Evolutionary conservation across 1,140 invertebrate species (phyloP).

Genomic region (Meloidogyne chitwoodi): DNA sequence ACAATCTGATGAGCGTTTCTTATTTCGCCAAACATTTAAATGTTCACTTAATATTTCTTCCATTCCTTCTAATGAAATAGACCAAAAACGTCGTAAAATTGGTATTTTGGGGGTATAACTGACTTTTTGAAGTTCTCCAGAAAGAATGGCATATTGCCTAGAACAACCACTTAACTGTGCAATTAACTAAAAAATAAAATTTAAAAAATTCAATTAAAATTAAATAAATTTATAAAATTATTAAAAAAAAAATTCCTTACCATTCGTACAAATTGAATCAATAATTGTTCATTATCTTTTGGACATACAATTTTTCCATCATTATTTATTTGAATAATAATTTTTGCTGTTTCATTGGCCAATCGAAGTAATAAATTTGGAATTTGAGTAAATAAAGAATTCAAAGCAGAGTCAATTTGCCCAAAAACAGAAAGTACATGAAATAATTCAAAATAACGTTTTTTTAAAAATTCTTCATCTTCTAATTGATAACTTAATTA

Average conservation of each 20-base stretch:
- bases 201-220: background rate
- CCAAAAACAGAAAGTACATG: constrained; percentile 44
- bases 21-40: constrained; percentile 46
- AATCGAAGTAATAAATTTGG: constrained; percentile 22
- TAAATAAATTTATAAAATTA: background rate
- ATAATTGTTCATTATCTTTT: constrained; percentile 19
- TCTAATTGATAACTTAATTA: constrained; percentile 1
- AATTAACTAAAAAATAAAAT: constrained; percentile 1
- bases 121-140: constrained; percentile 16
- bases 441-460: constrained; percentile 29
- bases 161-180: constrained; percentile 10
- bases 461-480: constrained; percentile 5
- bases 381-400: constrained; percentile 21
- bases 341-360: constrained; percentile 38
- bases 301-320: constrained; percentile 7
- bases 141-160: constrained; percentile 17
- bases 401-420: constrained; percentile 45
- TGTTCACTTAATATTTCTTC: constrained; percentile 47
- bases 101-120: background rate
- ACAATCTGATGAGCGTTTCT: background rate
- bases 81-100: constrained; percentile 44
- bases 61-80: constrained; percentile 37
- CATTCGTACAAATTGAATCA: constrained; percentile 9
- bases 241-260: background rate
- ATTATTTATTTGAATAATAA: constrained; percentile 33